phyloP scores from a whole-genome alignment of 2,888 invertebrate genomes.

The Drosophila testacea region DNA sequence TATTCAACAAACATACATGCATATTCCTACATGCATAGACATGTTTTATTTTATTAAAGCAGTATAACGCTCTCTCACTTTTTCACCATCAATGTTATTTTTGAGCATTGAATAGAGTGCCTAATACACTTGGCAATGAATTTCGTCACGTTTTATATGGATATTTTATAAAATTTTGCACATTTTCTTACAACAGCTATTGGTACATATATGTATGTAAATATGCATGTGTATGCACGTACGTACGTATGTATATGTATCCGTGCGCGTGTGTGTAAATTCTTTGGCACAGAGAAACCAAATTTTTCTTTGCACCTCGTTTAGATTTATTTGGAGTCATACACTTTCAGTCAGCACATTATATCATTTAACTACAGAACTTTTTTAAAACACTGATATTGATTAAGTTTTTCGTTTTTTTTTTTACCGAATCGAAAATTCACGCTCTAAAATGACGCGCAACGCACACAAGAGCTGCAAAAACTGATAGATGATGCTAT shows the following conservation, averaged over 20 bases:
- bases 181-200: slow-evolving; percentile 70
- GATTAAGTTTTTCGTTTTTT: slow-evolving; percentile 59
- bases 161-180: slow-evolving; percentile 68
- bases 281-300: slow-evolving; percentile 68
- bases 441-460: slow-evolving; percentile 68
- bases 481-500: too few species aligned
- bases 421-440: slow-evolving; percentile 70
- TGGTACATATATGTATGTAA: slow-evolving; percentile 44
- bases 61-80: slow-evolving; percentile 27
- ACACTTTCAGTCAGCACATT: slow-evolving; percentile 37
- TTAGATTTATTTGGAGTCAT: slow-evolving; percentile 25
- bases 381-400: slow-evolving; percentile 44
- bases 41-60: slow-evolving; percentile 48
- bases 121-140: slow-evolving; percentile 33
- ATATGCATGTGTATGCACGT: too few species aligned
- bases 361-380: slow-evolving; percentile 13
- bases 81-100: slow-evolving; percentile 27
- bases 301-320: slow-evolving; percentile 52
- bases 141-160: slow-evolving; percentile 48
- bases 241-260: slow-evolving; percentile 26
- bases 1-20: slow-evolving; percentile 35
- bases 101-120: slow-evolving; percentile 35
- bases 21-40: slow-evolving; percentile 50
- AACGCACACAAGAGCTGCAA: slow-evolving; percentile 36
- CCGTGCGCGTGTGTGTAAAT: slow-evolving; percentile 61